Percentiles rank a stretch among this genome's conserved stretches.
Conservation (phyloP, 2,888 invertebrate species). For the Epistrophe grossulariae region DNA sequence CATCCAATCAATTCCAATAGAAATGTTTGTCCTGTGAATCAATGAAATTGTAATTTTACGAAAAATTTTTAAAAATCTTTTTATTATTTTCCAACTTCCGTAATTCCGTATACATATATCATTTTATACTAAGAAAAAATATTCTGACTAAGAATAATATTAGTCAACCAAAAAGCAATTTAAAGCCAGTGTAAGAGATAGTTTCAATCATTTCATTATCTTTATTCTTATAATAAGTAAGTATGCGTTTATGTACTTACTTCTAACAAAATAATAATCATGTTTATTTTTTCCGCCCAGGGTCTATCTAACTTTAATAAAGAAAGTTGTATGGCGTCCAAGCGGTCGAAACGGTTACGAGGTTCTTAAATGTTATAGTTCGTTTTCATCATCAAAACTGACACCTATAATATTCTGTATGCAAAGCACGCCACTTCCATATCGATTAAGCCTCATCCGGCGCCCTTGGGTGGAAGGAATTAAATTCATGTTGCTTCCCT, state of each 20-base stretch:
- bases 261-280: constrained; percentile 3
- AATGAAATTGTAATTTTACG: no score
- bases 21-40: no score
- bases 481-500: constrained; percentile 3
- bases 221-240: no score
- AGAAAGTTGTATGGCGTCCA: constrained; percentile 20
- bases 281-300: not conserved
- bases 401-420: constrained; percentile 22
- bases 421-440: constrained; percentile 40
- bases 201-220: not conserved
- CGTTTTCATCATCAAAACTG: constrained; percentile 32
- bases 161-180: not conserved
- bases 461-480: constrained; percentile 24
- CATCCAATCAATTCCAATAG: no score
- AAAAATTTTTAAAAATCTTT: no score
- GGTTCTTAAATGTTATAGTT: constrained; percentile 42
- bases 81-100: no score
- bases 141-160: not conserved
- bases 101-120: no score
- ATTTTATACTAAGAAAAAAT: no score
- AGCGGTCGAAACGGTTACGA: constrained; percentile 32
- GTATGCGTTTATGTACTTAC: no score
- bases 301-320: constrained; percentile 14
- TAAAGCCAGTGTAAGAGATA: not conserved
- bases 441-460: constrained; percentile 42